Percentiles rank a stretch among this genome's conserved stretches.
phyloP scores from a whole-genome alignment of 2,797 vertebrate species.

The Notolabrus celidotus region DNA sequence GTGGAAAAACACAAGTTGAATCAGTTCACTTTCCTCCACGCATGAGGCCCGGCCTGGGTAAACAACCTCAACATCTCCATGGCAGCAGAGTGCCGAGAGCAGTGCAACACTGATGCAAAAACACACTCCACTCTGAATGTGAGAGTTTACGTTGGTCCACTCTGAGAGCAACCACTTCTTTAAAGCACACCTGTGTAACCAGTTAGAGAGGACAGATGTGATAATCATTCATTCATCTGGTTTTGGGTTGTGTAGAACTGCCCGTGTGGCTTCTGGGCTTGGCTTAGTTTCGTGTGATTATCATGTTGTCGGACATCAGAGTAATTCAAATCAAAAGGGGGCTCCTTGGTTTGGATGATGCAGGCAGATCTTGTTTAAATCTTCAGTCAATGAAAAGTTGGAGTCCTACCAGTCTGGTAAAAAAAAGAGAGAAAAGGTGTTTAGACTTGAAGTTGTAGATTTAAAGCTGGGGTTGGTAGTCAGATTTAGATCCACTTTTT shows the following conservation, averaged over 20 bases:
- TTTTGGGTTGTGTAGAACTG: not conserved
- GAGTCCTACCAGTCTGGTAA: no score
- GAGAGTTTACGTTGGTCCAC: not conserved
- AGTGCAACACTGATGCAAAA: not conserved
- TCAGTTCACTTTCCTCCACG: not conserved
- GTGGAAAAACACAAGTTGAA: slow-evolving; percentile 18
- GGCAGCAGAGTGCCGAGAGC: slow-evolving; percentile 41
- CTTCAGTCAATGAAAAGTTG: no score
- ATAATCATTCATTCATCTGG: not conserved
- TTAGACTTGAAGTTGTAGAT: no score
- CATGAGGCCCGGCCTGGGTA: not conserved
- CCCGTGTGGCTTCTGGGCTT: not conserved
- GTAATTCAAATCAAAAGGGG: not conserved
- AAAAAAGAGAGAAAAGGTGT: no score
- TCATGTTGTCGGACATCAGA: not conserved
- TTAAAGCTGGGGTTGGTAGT: no score
- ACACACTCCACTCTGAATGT: not conserved
- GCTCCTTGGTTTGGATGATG: not conserved
- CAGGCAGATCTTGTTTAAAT: no score
- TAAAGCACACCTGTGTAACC: not conserved
- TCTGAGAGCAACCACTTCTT: not conserved
- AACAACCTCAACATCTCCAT: slow-evolving; percentile 41
- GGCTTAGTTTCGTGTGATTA: not conserved
- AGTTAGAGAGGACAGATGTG: not conserved
- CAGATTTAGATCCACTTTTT: no score